Conservation (phyloP, 2,888 invertebrate genomes). For the Macrophya annulata region DNA sequence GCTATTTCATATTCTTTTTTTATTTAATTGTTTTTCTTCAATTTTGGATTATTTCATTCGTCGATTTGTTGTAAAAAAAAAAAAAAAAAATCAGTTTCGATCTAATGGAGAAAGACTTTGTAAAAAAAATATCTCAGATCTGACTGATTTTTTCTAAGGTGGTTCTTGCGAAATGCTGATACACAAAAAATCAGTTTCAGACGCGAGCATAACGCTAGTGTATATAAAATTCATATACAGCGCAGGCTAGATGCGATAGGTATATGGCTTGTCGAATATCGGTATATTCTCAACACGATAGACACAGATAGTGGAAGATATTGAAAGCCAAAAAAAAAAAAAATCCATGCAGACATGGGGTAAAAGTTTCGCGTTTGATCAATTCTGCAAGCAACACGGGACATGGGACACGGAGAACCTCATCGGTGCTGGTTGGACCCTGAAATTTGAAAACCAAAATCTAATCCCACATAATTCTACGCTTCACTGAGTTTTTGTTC, state of each 20-base stretch:
- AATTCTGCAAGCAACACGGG: background rate
- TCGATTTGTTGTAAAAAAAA: background rate
- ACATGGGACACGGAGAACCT: background rate
- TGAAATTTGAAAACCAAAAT: slow-evolving; percentile 51
- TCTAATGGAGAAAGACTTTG: too few species aligned
- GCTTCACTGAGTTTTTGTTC: slow-evolving; percentile 34
- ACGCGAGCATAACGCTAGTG: too few species aligned
- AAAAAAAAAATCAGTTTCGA: background rate
- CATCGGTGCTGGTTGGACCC: slow-evolving; percentile 47
- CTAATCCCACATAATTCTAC: slow-evolving; percentile 34
- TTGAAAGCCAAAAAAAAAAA: slow-evolving; percentile 4
- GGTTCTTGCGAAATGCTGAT: too few species aligned
- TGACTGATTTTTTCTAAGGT: too few species aligned
- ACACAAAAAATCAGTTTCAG: background rate
- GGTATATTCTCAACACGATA: background rate
- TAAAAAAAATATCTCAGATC: too few species aligned
- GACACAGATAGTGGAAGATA: slow-evolving; percentile 3
- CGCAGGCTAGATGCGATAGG: too few species aligned
- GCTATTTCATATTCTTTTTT: background rate
- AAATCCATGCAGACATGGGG: background rate
- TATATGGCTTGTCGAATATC: background rate
- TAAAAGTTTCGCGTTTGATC: slow-evolving; percentile 35
- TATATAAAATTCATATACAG: too few species aligned
- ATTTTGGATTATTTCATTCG: background rate
- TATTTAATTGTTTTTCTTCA: background rate